Base-by-base conservation (phyloP, 2,888 invertebrate species). In the Pandemis cinnamomeana region DNA sequence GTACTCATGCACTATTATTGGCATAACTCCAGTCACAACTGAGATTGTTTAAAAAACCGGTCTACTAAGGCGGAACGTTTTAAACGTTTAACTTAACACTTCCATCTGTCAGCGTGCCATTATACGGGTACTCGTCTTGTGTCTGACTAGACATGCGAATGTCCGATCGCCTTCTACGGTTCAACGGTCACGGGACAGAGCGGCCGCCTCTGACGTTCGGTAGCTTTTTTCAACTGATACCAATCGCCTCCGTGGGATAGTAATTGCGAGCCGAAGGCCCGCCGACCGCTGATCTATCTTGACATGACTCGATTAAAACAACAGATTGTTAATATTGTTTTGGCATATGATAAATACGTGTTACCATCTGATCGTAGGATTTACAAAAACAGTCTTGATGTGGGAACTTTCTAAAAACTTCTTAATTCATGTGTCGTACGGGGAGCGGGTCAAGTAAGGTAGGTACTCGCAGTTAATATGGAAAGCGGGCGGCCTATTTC, bases 241-340 rank as follows among this genome's bases (percentile, higher is more conserved):
- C 82, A 84, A 86, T 84, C 89, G 64, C 64, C 60, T 53, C 44
- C 69, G 90, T 90, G 90, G 89, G 90, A 90, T 83, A 86, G 82
- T 81, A 81, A 84, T 77, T 81, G 81, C 81, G 61, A 66, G 67
- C 15, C 42, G 66, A 62, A 58, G 51, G 60, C 61, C 53, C 42
- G 42, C 44, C 41, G 62, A 51, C 44, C 58, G 64, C 69, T 66
- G 69, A 48, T 63, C 62, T 51, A 66, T 60, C 63, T 53, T 82
- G 81, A 81, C 80, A 80, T 83, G 83, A 86, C 86, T 86, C 89
- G 91, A 92, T 91, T 89, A 90, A 91, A 91, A 88, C 86, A 89
- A 87, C 83, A 84, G 91, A 91, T 91, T 89, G 87, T 84, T 82
- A 85, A 88, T 88, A 89, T 87, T 87, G 84, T 86, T 86, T 85